These are phyloP conservation scores for Rutpela maculata DNA, from an alignment of 2,888 invertebrate species.

Conservation along the genomic window DNA sequence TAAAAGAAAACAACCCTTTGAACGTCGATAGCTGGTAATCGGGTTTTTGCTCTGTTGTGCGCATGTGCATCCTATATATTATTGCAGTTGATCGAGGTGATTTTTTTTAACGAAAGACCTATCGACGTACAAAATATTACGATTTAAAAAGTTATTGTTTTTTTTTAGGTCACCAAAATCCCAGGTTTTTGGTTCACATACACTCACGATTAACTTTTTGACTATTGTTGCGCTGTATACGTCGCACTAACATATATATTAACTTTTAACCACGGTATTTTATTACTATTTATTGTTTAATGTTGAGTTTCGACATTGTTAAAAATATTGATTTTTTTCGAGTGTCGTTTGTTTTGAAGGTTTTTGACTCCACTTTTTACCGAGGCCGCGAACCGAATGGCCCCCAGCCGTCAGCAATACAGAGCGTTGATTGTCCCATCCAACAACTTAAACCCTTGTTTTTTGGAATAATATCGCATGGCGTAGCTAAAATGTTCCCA, in stretches of 20 bases:
- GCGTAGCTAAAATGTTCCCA: neutral
- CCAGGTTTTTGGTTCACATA: conserved; percentile 32
- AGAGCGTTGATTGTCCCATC: conserved; percentile 66
- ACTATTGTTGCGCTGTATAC: conserved; percentile 59
- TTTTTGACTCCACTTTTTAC: conserved; percentile 65
- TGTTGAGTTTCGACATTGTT: conserved; percentile 65
- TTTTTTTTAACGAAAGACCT: conserved; percentile 54
- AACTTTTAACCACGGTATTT: conserved; percentile 63
- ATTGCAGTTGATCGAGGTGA: conserved; percentile 65
- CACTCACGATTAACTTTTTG: conserved; percentile 47
- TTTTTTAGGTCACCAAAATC: conserved; percentile 39
- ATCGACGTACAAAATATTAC: conserved; percentile 67
- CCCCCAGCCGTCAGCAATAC: conserved; percentile 69
- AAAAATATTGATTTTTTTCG: conserved; percentile 58
- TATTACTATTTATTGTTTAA: conserved; percentile 65
- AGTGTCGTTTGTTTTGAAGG: conserved; percentile 47
- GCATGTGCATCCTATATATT: conserved; percentile 66
- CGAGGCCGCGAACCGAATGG: conserved; percentile 57
- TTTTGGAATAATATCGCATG: conserved; percentile 40
- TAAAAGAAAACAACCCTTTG: conserved; percentile 60
- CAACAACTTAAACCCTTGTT: conserved; percentile 52
- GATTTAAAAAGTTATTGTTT: conserved; percentile 44
- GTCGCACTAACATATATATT: conserved; percentile 70
- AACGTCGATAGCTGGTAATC: conserved; percentile 65
- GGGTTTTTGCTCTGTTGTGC: conserved; percentile 61